Conservation (phyloP, 2,113 vertebrate genomes). For the Capra hircus region DNA sequence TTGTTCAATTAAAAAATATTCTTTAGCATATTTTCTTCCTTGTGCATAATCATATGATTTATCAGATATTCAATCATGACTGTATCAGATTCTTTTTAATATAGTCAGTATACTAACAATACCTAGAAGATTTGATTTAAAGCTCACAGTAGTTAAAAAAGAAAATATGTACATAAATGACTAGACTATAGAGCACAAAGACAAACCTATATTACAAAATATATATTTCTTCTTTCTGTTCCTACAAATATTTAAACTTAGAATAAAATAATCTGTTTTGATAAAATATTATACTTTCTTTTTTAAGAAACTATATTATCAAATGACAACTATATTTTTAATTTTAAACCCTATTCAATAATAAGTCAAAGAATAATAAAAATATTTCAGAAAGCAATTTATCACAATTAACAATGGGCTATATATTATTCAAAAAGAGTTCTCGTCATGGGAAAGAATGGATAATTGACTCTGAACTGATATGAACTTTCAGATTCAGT, state of each 20-base stretch:
- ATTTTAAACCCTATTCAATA: not conserved
- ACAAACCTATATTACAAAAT: not conserved
- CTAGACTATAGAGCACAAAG: not conserved
- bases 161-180: not conserved
- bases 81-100: not conserved
- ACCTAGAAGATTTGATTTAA: not conserved
- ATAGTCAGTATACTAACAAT: not conserved
- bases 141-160: not conserved
- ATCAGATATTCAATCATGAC: not conserved
- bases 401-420: conserved; percentile 25
- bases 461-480: conserved; percentile 40
- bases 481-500: conserved; percentile 58
- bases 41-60: not conserved
- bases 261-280: not conserved
- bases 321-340: not conserved
- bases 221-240: not conserved
- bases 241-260: not conserved
- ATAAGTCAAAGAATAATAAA: not conserved
- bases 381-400: not conserved
- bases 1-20: not conserved
- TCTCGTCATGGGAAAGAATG: conserved; percentile 39
- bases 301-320: not conserved
- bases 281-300: not conserved
- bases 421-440: not conserved
- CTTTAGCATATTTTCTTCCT: not conserved